Evolutionary conservation across 30 jellyfish, hydroid and myxozoan species (phyloP), one percentile per base, ranked within the genome.

Genomic region (Morbakka virulenta): DNA sequence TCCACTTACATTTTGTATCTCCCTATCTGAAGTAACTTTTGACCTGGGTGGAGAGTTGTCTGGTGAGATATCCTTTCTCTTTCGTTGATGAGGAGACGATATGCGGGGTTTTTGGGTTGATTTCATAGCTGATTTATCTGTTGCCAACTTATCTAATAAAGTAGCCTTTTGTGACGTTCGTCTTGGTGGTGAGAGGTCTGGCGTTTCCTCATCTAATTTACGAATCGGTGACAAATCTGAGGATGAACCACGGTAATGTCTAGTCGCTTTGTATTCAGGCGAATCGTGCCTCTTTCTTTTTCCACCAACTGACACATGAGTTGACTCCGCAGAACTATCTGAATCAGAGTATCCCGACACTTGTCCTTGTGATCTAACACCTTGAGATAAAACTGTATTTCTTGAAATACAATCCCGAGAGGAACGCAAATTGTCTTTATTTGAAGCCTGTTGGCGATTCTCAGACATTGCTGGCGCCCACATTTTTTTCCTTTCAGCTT

Each of bases 161-260:
- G n/a, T n/a, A n/a, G n/a, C n/a, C n/a, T n/a, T n/a, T n/a, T n/a
- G n/a, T n/a, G n/a, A n/a, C n/a, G n/a, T n/a, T n/a, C n/a, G n/a
- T n/a, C n/a, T n/a, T n/a, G n/a, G n/a, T 27, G 74, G 63, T 61
- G 74, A 36, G 12, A 72, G 30, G 27, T 49, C 84, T 1, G 74
- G 74, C 12, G 74, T 26, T 26, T 62, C 74, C 12, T 62, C 50
- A 21, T 62, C 31, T 21, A 17, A 3, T 4, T 48, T 17, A 17
- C 74, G 50, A 17, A 26, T 62, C 3, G 74, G 89, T 26, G 94
- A 82, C 35, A 82, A 32, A 62, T 82, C 94, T 0, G 81, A 48
- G 35, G 95, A 76, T n/a, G n/a, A n/a, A 35, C 66, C 92, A 67
- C 77, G 92, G 33, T 92, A 35, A 32, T 74, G 31, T 28, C 87